phyloP scores from a whole-genome alignment of 1,140 invertebrate genomes.

The Musca domestica region DNA sequence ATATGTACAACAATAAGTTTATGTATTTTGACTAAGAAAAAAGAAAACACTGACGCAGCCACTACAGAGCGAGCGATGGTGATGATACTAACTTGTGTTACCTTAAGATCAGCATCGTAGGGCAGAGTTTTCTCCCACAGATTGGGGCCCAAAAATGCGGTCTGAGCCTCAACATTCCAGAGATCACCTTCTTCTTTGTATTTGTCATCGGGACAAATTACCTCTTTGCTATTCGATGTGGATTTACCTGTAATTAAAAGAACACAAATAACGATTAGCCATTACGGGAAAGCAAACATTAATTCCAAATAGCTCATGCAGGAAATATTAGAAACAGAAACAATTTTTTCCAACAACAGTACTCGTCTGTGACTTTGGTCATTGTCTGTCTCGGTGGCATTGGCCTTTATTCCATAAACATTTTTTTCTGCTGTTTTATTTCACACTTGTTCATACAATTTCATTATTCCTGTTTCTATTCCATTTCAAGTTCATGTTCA shows the following conservation, averaged over 20 bases:
- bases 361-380: background rate
- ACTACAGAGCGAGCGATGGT: constrained; percentile 59
- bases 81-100: constrained; percentile 68
- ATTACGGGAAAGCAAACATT: background rate
- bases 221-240: constrained; percentile 61
- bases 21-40: too few relatives aligned
- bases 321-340: too few relatives aligned
- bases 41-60: constrained; percentile 6
- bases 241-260: constrained; percentile 59
- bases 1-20: too few relatives aligned
- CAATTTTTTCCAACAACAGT: background rate
- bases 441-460: too few relatives aligned
- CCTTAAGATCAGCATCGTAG: constrained; percentile 91
- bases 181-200: constrained; percentile 79
- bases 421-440: too few relatives aligned
- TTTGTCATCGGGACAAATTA: constrained; percentile 68
- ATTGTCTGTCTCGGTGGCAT: background rate
- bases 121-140: constrained; percentile 90
- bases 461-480: too few relatives aligned
- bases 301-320: background rate
- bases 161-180: constrained; percentile 85
- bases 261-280: background rate
- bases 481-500: too few relatives aligned
- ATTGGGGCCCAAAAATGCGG: constrained; percentile 90
- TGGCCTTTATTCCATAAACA: too few relatives aligned